Evolutionary conservation across 1,140 invertebrate genomes (phyloP).

Genomic region (Zaprionus ornatus): DNA sequence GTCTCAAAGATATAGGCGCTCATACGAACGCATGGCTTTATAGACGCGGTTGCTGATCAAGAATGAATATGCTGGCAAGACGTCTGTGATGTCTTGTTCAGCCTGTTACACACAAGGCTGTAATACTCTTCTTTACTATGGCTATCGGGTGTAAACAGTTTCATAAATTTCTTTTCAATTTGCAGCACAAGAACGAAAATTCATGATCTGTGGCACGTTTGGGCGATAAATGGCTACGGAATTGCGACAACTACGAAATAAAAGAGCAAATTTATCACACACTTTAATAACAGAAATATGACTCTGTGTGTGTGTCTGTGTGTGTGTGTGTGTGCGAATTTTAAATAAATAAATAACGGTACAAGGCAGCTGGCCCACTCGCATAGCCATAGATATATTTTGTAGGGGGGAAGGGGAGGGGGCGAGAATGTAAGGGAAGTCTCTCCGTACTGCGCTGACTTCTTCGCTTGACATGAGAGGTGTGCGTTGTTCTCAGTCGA

Average conservation of each 20-base stretch:
- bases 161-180: slow-evolving; percentile 6
- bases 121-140: no score
- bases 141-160: not conserved
- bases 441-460: slow-evolving; percentile 1
- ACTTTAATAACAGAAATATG: not conserved
- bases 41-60: no score
- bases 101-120: not conserved
- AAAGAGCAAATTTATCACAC: slow-evolving; percentile 22
- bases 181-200: not conserved
- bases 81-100: not conserved
- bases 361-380: slow-evolving; percentile 12
- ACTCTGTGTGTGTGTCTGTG: no score
- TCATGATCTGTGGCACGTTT: not conserved
- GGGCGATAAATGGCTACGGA: not conserved
- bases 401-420: not conserved
- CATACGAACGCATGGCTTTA: no score
- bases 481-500: slow-evolving; percentile 43
- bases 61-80: no score
- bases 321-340: slow-evolving; percentile 1
- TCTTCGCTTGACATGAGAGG: slow-evolving; percentile 29
- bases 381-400: not conserved
- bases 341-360: slow-evolving; percentile 33
- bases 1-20: no score
- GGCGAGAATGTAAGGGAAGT: not conserved
- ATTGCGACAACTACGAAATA: slow-evolving; percentile 18